Percentiles rank a stretch among this genome's conserved stretches.
Evolutionary conservation across 30 jellyfish, hydroid and myxozoan species (phyloP).

Genomic region (Aurelia aurita): DNA sequence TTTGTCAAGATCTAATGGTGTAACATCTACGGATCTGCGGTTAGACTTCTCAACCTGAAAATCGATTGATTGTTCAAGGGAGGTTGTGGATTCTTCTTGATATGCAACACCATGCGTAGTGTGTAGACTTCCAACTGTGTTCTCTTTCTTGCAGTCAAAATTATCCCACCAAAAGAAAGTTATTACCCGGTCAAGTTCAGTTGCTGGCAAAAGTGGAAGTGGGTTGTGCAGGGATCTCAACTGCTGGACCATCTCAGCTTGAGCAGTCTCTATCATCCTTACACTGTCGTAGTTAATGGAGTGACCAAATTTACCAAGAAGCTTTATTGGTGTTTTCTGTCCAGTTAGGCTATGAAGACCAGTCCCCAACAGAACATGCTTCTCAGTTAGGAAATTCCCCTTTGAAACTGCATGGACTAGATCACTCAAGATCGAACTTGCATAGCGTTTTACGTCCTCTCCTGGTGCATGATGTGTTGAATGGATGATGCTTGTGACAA

Average conservation of each 20-base stretch:
- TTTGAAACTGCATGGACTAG: constrained; percentile 46
- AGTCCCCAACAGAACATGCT: constrained; percentile 35
- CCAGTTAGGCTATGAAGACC: constrained; percentile 59
- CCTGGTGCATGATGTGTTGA: constrained; percentile 39
- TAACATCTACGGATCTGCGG: background rate
- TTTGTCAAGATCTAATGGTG: constrained; percentile 12
- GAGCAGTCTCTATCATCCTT: constrained; percentile 59
- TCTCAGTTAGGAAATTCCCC: constrained; percentile 25
- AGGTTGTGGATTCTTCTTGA: constrained; percentile 27
- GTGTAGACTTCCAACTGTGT: constrained; percentile 32
- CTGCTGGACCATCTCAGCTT: constrained; percentile 42
- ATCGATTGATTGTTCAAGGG: background rate
- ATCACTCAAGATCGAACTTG: constrained; percentile 23
- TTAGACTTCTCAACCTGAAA: constrained; percentile 19
- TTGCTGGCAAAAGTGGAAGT: constrained; percentile 51
- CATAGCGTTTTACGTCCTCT: background rate
- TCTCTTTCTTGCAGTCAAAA: constrained; percentile 30
- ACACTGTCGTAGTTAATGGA: constrained; percentile 42
- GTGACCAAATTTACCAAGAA: constrained; percentile 46
- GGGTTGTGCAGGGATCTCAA: constrained; percentile 52
- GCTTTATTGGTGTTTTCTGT: constrained; percentile 28
- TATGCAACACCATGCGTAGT: constrained; percentile 48
- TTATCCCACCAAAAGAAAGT: constrained; percentile 47
- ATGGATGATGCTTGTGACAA: constrained; percentile 32
- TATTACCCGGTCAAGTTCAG: constrained; percentile 22